Base-by-base conservation (phyloP, 1,140 invertebrate genomes). In the Drosophila tani region DNA sequence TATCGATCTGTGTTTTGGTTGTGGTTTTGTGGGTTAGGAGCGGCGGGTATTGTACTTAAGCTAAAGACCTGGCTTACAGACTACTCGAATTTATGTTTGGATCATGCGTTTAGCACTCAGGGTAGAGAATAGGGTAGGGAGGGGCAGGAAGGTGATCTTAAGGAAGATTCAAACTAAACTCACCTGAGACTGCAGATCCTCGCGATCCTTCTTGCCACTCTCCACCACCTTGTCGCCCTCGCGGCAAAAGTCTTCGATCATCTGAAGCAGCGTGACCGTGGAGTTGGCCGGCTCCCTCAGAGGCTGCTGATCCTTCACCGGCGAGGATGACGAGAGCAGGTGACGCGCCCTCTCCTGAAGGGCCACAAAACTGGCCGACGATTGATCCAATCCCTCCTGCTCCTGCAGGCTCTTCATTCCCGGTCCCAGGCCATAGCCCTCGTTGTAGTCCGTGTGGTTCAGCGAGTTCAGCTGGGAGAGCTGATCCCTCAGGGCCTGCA, bases 181-280 rank as follows among this genome's bases (percentile, higher is more conserved):
- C 93, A 97, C 96, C 95, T 97, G 96, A 55, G 95, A 94, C 66
- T 95, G 93, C 40, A 96, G 91, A 92, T 97, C 96, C 81, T 96
- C 95, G 55, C 94, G 94, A 63, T 96, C 96, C 43, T 93, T 93
- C 65, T 95, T 95, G 32, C 94, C 93, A 15, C 94, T 94, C 60
- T 97, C 96, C 1, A 95, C 92, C 55, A 95, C 93, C 63, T 94
- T 94, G 46, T 95, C 95, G n/a, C 94, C 94, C 69, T 95, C 94
- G 41, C 93, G 93, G 35, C 93, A 94, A 8, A 96, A 83, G 71
- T 95, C 95, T 71, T 96, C 95, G 21, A 96, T 94, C 41, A 95
- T 82, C 78, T 95, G 94, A 7, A 95, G 51, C 14, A 94, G 32
- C 3, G 74, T 74, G 17, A 94, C 93, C 0, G 94, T 92, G 17